phyloP scores from a whole-genome alignment of 2,888 invertebrate species.

The Apotomis betuletana region DNA sequence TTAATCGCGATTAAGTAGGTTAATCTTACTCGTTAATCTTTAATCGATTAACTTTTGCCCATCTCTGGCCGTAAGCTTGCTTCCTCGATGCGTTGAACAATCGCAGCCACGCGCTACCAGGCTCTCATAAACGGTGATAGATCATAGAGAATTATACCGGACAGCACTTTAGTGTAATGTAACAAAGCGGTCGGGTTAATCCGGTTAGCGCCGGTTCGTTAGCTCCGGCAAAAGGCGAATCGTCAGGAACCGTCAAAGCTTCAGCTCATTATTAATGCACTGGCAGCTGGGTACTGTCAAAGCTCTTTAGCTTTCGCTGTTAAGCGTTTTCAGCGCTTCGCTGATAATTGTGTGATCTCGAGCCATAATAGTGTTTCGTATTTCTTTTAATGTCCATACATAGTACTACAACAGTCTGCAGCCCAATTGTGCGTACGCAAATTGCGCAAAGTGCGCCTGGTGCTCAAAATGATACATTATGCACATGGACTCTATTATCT shows the following conservation, averaged over 20 bases:
- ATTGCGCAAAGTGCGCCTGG: too few species aligned
- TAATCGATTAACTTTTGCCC: too few species aligned
- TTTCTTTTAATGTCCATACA: background rate
- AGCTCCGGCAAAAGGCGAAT: background rate
- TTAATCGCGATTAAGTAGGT: too few species aligned
- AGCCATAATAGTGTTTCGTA: background rate
- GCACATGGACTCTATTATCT: too few species aligned
- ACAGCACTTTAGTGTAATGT: background rate
- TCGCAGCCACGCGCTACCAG: background rate
- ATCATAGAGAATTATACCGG: background rate
- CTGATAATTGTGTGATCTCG: background rate
- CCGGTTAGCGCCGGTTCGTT: constrained; percentile 10
- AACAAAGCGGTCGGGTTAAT: constrained; percentile 5
- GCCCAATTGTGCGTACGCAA: too few species aligned
- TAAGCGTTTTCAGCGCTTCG: background rate
- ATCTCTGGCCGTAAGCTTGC: too few species aligned
- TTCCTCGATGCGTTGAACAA: too few species aligned
- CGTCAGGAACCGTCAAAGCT: constrained; percentile 3
- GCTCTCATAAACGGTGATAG: background rate
- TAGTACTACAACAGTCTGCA: too few species aligned
- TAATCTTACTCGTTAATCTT: too few species aligned
- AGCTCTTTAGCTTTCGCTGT: background rate
- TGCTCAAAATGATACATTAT: too few species aligned
- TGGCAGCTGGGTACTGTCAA: background rate
- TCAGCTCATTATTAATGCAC: constrained; percentile 10